These are phyloP conservation scores for Tympanuchus pallidicinctus DNA, from an alignment of 2,113 vertebrate species.

Conservation along the genomic window DNA sequence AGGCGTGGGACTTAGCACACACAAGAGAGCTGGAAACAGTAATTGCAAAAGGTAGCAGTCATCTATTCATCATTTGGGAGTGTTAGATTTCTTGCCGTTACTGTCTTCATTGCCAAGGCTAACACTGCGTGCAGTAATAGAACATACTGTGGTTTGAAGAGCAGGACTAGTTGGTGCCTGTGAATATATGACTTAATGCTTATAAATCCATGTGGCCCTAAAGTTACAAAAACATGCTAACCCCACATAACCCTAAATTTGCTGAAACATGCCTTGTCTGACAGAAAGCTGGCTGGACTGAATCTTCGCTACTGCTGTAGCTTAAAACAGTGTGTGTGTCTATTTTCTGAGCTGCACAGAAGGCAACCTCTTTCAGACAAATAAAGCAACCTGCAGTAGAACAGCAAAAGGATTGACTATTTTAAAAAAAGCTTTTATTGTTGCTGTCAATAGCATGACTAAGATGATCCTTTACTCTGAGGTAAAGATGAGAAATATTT, in stretches of 20 bases:
- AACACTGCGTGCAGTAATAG: not conserved
- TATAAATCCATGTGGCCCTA: not conserved
- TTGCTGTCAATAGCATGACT: not conserved
- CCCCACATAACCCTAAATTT: not conserved
- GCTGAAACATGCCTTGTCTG: not conserved
- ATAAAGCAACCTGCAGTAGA: not conserved
- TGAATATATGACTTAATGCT: not conserved
- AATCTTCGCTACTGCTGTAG: not conserved
- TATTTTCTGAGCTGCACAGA: not conserved
- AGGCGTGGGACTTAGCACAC: not conserved
- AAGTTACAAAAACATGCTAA: not conserved
- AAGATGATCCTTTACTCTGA: not conserved
- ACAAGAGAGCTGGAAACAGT: accelerated
- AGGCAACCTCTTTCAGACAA: not conserved
- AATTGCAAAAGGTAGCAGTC: not conserved
- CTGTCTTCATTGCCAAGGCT: not conserved
- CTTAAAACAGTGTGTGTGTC: not conserved
- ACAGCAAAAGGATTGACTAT: not conserved
- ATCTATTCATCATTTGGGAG: not conserved
- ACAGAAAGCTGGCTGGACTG: not conserved
- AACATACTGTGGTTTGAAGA: not conserved
- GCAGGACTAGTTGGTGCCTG: not conserved
- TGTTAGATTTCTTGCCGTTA: not conserved
- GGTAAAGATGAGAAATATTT: not conserved
- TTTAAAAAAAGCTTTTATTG: not conserved